Base-by-base conservation (phyloP, 2,113 vertebrate species). In the Microcebus jonahi region DNA sequence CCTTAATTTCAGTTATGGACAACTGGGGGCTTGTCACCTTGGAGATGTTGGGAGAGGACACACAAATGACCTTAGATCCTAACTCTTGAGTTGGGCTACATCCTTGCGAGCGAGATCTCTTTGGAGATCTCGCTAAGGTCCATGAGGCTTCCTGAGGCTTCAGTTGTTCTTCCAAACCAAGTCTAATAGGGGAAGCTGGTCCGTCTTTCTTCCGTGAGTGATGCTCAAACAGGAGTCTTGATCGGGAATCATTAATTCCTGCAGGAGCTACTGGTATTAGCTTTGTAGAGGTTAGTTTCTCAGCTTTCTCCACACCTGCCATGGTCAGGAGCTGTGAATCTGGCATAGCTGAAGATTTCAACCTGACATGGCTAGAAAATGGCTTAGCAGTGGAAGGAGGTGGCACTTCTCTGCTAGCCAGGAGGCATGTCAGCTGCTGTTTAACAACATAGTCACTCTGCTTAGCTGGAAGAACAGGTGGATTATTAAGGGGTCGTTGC, bases 401-500 rank as follows among this genome's bases (percentile, higher is more conserved):
- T n/a, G 75, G 63, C 21, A 10, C 31, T 31, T 82, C 53, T 98
- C 94, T 98, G 97, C 88, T 95, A 97, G 93, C 71, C 96, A 92
- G 82, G 81, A 96, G 80, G 88, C 83, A 68, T 34, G 42, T 79
- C 85, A 95, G 96, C 73, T n/a, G 97, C 97, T 50, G 97, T 94
- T 95, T 97, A 97, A 89, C 97, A 98, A 98, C 98, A 96, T 84
- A 97, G 92, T 98, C 96, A 95, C 98, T 96, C 93, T 98, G 98
- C 98, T 99, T 98, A 96, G 98, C 50, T 88, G 98, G 98, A 97
- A 99, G 90, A 97, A 99, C 82, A 75, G 98, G 98, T 0, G 95
- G 99, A 98, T 99, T 99, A 99, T 98, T 99, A 98, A 99, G 98
- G 97, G 98, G 98, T 71, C 96, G 97, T 91, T 96, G 98, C 98